Evolutionary conservation across 2,113 vertebrate genomes (phyloP).

Genomic region (Pitta sordida): DNA sequence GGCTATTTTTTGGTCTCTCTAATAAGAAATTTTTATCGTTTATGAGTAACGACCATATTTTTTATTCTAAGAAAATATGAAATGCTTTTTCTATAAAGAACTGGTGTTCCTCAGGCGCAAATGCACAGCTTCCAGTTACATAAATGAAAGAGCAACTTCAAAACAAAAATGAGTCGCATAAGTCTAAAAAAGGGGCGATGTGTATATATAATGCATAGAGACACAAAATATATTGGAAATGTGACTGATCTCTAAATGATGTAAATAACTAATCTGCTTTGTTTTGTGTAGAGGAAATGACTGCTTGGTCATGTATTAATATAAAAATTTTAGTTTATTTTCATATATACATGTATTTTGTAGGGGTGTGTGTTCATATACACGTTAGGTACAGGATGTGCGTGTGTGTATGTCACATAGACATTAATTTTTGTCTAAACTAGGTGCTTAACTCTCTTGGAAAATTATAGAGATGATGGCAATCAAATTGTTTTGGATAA

Average conservation of each 20-base stretch:
- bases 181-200: not conserved
- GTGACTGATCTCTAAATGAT: not conserved
- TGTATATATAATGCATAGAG: not conserved
- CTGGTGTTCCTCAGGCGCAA: not conserved
- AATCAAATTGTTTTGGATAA: not conserved
- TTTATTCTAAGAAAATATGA: not conserved
- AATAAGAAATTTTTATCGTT: not conserved
- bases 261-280: not conserved
- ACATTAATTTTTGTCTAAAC: not conserved
- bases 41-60: not conserved
- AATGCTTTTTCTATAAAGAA: not conserved
- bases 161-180: conserved; percentile 27
- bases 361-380: not conserved
- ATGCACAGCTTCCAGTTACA: conserved; percentile 6
- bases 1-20: not conserved
- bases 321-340: not conserved
- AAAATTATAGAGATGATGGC: not conserved
- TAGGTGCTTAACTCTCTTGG: not conserved
- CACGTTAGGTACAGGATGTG: too few species aligned
- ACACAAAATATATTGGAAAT: not conserved
- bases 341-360: not conserved
- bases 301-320: not conserved
- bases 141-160: conserved; percentile 47
- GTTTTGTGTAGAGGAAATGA: not conserved
- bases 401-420: not conserved